phyloP scores from a whole-genome alignment of 2,888 invertebrate genomes.

The Dromius quadrimaculatus region DNA sequence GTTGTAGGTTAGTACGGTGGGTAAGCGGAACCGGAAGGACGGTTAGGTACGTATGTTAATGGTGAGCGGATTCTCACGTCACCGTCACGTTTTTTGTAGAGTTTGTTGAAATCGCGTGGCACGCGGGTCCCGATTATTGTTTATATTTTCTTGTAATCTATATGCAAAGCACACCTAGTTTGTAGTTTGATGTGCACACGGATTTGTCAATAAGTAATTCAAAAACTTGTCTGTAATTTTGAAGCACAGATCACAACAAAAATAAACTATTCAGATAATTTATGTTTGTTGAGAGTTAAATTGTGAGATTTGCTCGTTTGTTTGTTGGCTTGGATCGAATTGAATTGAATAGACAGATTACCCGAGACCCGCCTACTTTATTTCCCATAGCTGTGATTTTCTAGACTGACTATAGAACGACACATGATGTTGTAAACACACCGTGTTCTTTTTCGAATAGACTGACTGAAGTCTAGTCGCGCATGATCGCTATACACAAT shows the following conservation, averaged over 20 bases:
- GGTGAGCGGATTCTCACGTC: slow-evolving; percentile 29
- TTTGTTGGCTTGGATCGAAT: slow-evolving; percentile 40
- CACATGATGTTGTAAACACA: slow-evolving; percentile 40
- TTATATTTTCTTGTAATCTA: slow-evolving; percentile 44
- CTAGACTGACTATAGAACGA: slow-evolving; percentile 70
- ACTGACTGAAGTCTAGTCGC: slow-evolving; percentile 47
- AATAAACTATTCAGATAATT: neutral
- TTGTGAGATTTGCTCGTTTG: slow-evolving; percentile 18
- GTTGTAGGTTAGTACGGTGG: slow-evolving; percentile 46
- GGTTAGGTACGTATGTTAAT: slow-evolving; percentile 35
- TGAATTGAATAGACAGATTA: slow-evolving; percentile 29
- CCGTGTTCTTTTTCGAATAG: slow-evolving; percentile 43
- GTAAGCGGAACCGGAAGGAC: slow-evolving; percentile 39
- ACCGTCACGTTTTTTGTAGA: slow-evolving; percentile 45
- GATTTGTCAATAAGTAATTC: slow-evolving; percentile 31
- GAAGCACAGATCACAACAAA: slow-evolving; percentile 8
- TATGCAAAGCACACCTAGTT: slow-evolving; percentile 45
- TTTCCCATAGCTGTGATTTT: slow-evolving; percentile 76
- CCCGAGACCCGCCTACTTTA: slow-evolving; percentile 60
- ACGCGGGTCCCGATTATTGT: slow-evolving; percentile 46
- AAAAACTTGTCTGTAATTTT: neutral
- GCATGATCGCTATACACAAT: slow-evolving; percentile 25
- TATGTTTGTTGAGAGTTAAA: neutral
- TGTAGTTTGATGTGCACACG: slow-evolving; percentile 45
- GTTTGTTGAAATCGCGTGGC: slow-evolving; percentile 43